Conservation (phyloP, 2,797 vertebrate species). For the Numenius phaeopus region DNA sequence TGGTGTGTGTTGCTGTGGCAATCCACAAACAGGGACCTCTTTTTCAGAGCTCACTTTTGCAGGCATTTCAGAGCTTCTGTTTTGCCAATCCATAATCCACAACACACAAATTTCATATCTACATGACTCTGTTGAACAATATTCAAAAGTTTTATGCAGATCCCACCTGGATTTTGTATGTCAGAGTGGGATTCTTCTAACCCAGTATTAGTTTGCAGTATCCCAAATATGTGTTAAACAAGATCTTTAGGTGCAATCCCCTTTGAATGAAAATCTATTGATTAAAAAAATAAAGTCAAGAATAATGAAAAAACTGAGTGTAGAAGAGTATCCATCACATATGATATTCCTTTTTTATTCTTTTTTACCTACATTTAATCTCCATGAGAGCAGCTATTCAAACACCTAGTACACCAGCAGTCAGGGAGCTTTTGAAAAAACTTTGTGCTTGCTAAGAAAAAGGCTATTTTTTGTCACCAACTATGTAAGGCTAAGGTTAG, state of each 20-base stretch:
- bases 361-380: not conserved
- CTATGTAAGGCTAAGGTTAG: not conserved
- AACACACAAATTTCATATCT: not conserved
- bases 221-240: not conserved
- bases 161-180: not conserved
- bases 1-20: not conserved
- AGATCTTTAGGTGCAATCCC: not conserved
- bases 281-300: not conserved
- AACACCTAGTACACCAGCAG: not conserved
- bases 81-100: not conserved
- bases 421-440: not conserved
- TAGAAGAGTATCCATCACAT: not conserved
- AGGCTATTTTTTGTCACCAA: not conserved
- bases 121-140: not conserved
- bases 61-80: not conserved
- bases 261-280: not conserved
- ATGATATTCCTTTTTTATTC: not conserved
- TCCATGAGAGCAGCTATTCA: not conserved
- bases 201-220: not conserved
- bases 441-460: not conserved
- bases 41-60: not conserved
- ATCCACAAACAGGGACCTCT: not conserved
- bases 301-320: not conserved
- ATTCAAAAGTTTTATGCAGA: not conserved
- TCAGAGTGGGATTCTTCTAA: not conserved